A percentile compares a stretch with the other conserved stretches of the same genome.
These are phyloP conservation scores for Brachynemurus nebulosus DNA, from an alignment of 2,888 invertebrate genomes.

Conservation along the genomic window DNA sequence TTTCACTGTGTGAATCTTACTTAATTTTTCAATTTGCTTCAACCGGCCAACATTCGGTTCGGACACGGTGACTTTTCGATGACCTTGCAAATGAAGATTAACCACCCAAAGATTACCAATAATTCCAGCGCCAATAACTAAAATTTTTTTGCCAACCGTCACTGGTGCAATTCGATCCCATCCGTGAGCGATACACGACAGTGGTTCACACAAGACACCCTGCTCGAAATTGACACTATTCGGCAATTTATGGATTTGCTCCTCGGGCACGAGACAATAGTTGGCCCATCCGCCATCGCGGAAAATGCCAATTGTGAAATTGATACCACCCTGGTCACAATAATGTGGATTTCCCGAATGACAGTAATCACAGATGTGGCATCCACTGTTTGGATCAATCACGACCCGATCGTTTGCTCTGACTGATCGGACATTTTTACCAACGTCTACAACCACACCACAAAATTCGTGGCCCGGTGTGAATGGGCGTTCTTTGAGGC, in stretches of 20 bases:
- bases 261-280: constrained; percentile 43
- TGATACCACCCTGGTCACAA: constrained; percentile 43
- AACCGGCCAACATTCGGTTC: constrained; percentile 44
- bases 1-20: too few species aligned
- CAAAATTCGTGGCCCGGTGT: constrained; percentile 56
- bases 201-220: constrained; percentile 51
- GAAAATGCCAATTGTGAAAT: constrained; percentile 50
- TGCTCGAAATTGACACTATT: constrained; percentile 41
- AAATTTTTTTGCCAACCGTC: constrained; percentile 42
- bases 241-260: constrained; percentile 45
- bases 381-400: constrained; percentile 56
- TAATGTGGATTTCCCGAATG: constrained; percentile 49
- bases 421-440: constrained; percentile 38
- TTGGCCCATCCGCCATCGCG: constrained; percentile 56
- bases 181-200: constrained; percentile 56
- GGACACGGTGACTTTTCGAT: constrained; percentile 51
- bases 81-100: constrained; percentile 51
- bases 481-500: constrained; percentile 36
- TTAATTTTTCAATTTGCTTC: constrained; percentile 36
- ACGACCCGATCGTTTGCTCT: constrained; percentile 51
- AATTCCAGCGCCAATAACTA: constrained; percentile 56
- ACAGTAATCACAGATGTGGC: constrained; percentile 45
- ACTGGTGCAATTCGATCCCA: constrained; percentile 48
- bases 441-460: constrained; percentile 43
- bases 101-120: constrained; percentile 58